Evolutionary conservation across 2,888 invertebrate genomes (phyloP).

Genomic region (Germaria angustata): DNA sequence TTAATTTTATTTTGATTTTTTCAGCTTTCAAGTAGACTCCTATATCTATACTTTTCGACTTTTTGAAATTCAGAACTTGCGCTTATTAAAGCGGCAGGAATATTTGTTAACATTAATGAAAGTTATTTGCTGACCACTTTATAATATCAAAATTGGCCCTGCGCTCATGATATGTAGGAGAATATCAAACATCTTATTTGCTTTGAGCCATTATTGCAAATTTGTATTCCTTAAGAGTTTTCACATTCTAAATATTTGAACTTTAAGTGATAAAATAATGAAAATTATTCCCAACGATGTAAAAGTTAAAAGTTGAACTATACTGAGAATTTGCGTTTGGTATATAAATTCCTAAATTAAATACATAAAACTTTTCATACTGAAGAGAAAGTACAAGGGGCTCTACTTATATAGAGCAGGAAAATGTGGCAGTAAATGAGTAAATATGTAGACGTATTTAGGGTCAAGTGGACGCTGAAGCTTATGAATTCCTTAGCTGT

Average conservation of each 20-base stretch:
- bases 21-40: too few relatives aligned
- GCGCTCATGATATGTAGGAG: too few relatives aligned
- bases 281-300: constrained; percentile 56
- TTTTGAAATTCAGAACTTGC: too few relatives aligned
- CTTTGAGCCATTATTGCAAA: too few relatives aligned
- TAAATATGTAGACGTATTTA: background rate
- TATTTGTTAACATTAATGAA: too few relatives aligned
- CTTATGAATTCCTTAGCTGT: constrained; percentile 41
- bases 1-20: too few relatives aligned
- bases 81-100: too few relatives aligned
- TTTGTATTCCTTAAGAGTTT: background rate
- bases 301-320: constrained; percentile 56
- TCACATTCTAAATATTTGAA: constrained; percentile 10
- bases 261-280: constrained; percentile 33
- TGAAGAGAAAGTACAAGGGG: background rate
- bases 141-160: too few relatives aligned
- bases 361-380: constrained; percentile 46
- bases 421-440: background rate
- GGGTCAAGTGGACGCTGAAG: constrained; percentile 57
- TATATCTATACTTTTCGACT: too few relatives aligned
- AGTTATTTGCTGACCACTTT: too few relatives aligned
- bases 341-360: constrained; percentile 63
- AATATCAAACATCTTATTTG: too few relatives aligned
- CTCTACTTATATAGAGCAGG: background rate
- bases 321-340: constrained; percentile 46